These are phyloP conservation scores for Sinohyriopsis cumingii DNA, from an alignment of 2,888 invertebrate species.

Conservation along the genomic window DNA sequence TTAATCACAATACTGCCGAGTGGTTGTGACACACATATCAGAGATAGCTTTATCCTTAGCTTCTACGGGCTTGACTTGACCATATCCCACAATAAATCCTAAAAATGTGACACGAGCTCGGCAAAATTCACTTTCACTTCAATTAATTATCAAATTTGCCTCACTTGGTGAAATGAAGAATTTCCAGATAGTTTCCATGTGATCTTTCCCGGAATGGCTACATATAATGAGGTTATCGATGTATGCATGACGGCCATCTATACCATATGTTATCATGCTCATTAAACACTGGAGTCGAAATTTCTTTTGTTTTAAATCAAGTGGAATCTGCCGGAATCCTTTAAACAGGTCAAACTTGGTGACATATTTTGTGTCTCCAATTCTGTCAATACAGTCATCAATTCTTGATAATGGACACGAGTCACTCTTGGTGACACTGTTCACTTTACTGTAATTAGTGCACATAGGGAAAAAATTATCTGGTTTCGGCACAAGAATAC, in stretches of 20 bases:
- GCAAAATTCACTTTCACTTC: too few relatives aligned
- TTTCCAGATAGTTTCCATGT: too few relatives aligned
- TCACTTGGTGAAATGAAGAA: too few relatives aligned
- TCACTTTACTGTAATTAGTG: constrained; percentile 35
- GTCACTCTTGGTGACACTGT: constrained; percentile 35
- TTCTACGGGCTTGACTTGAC: too few relatives aligned
- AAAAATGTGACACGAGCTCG: too few relatives aligned
- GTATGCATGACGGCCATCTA: constrained; percentile 11
- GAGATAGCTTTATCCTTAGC: too few relatives aligned
- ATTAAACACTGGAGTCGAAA: constrained; percentile 28
- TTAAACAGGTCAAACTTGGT: constrained; percentile 37
- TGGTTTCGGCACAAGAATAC: constrained; percentile 6
- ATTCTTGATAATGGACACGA: constrained; percentile 31
- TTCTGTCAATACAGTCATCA: constrained; percentile 39
- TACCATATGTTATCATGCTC: constrained; percentile 6
- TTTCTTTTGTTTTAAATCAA: constrained; percentile 13
- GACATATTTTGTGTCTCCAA: constrained; percentile 32
- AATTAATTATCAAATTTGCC: too few relatives aligned
- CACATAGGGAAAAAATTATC: constrained; percentile 20
- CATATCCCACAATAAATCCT: too few relatives aligned
- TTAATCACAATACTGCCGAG: too few relatives aligned
- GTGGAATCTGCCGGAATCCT: too few relatives aligned
- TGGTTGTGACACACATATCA: too few relatives aligned
- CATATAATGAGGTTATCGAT: constrained; percentile 19
- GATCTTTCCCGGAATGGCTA: constrained; percentile 11